Conservation (phyloP, 2,888 invertebrate genomes). For the Aphodius sticticus region DNA sequence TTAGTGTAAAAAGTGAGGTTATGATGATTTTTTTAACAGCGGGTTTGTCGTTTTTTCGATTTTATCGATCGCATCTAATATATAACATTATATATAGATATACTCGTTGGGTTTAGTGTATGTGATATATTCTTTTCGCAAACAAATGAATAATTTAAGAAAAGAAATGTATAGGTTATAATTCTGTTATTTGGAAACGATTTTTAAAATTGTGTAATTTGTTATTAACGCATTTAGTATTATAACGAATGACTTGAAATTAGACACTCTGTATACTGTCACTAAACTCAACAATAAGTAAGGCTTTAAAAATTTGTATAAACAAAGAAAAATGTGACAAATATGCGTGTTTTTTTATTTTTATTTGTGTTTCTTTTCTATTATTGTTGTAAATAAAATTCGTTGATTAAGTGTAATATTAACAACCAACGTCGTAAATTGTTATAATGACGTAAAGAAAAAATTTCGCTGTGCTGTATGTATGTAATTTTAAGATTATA, state of each 20-base stretch:
- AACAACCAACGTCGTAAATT: neutral
- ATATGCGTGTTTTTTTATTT: neutral
- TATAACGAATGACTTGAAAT: no score
- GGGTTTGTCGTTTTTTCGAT: neutral
- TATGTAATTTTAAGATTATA: neutral
- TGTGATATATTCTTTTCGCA: neutral
- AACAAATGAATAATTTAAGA: neutral
- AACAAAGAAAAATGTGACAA: neutral
- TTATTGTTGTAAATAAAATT: neutral
- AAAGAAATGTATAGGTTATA: no score
- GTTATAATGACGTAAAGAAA: neutral
- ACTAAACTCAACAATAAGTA: neutral
- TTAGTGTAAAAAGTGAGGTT: neutral
- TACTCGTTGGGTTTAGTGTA: neutral
- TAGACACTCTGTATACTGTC: neutral
- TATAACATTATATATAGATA: neutral
- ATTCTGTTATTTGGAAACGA: neutral
- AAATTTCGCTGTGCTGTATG: neutral
- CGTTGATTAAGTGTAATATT: neutral
- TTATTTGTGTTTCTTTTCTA: neutral
- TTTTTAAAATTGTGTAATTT: neutral
- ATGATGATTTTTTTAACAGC: neutral
- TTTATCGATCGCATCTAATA: neutral
- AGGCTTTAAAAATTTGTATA: neutral
- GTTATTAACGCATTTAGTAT: no score